Base-by-base conservation (phyloP, 2,888 invertebrate genomes). In the Hipparchia sbordonii region DNA sequence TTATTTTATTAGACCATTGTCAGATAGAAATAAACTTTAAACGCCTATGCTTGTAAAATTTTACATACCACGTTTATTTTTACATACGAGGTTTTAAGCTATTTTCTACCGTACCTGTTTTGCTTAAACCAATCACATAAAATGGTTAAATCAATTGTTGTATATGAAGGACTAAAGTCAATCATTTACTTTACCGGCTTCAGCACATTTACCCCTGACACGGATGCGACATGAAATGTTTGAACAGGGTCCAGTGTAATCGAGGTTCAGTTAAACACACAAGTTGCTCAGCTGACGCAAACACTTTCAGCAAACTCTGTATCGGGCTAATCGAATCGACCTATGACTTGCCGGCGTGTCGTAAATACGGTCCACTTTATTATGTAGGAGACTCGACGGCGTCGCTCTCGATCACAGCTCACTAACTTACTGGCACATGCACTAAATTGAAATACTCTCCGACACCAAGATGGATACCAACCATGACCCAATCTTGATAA, bases 261-360 rank as follows among this genome's bases (percentile, higher is more conserved):
- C 80, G 77, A 79, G 83, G 82, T 81, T 81, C 79, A 79, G 79
- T 80, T 85, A 85, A 85, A 83, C 82, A 82, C 80, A 82, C 79
- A 81, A 84, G 84, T 82, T 82, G 79, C 78, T 80, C 80, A 82
- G 84, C 82, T 85, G 83, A 84, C 83, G 84, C 84, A 84, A 86
- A 86, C 86, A 86, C 83, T 86, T 85, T 84, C 84, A 80, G 82
- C 84, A 87, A 85, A 88, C 88, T 84, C 82, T 81, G 82, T 85
- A 85, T 84, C 85, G 82, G 78, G 82, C 86, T 89, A 89, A 89
- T 89, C 89, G 87, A 89, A 89, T 89, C 87, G 86, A 85, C 87
- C 88, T 85, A 86, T 85, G 85, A 86, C 86, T 89, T 83, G 82
- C 82, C 82, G 78, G 84, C 84, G 82, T 80, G 80, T 84, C 87